A percentile compares a stretch with the other conserved stretches of the same genome.
Evolutionary conservation across 2,113 vertebrate species (phyloP).

Genomic region (Motacilla alba): DNA sequence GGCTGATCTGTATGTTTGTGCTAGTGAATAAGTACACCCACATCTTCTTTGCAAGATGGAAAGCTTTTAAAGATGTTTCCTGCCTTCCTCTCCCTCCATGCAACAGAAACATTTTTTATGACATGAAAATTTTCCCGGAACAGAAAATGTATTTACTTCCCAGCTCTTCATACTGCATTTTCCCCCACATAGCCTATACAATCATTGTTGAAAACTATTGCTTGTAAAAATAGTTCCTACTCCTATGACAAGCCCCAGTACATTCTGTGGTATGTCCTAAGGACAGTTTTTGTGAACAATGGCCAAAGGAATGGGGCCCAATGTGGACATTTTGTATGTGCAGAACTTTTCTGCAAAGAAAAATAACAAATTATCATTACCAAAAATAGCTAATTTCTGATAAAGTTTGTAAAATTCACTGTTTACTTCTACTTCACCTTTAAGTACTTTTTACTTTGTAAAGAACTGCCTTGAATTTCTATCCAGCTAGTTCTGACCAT

Average conservation of each 20-base stretch:
- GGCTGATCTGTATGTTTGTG: neutral
- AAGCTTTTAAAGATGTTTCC: neutral
- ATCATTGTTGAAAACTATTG: neutral
- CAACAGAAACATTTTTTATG: neutral
- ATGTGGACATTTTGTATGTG: neutral
- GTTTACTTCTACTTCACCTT: neutral
- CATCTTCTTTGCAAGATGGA: neutral
- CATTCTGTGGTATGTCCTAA: neutral
- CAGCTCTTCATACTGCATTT: neutral
- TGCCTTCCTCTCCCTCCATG: rapidly evolving
- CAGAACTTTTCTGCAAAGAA: neutral
- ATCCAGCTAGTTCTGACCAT: neutral
- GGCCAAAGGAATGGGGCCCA: neutral
- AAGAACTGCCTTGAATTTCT: neutral
- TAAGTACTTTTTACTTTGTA: neutral
- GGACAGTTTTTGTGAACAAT: neutral
- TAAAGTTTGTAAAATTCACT: neutral
- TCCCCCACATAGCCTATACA: neutral
- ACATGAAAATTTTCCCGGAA: neutral
- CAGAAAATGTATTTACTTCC: neutral
- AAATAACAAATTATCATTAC: neutral
- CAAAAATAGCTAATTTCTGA: neutral
- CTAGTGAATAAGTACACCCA: neutral
- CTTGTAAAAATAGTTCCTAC: neutral
- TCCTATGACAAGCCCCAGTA: neutral